Base-by-base conservation (phyloP, 1,140 invertebrate species). In the Melanaphis sacchari region DNA sequence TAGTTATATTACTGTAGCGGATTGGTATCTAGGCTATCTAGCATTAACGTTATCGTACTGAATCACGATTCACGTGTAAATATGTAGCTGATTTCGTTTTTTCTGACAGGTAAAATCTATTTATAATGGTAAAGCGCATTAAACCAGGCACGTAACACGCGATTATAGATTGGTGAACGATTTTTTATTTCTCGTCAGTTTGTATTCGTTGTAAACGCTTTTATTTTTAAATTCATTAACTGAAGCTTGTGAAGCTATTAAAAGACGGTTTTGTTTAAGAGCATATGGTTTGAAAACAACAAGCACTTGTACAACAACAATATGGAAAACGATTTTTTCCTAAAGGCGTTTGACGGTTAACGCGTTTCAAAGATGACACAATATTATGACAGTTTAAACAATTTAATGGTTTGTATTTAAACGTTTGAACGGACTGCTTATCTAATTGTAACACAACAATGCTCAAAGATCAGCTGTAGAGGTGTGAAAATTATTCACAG, bases 101-200 rank as follows among this genome's bases (percentile, higher is more conserved):
- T 89, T 36, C 26, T 46, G n/a, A 3, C 21, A 38, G n/a, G n/a
- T 49, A 36, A 88, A 89, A 90, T 90, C 52, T 90, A 9, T 90
- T 90, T 90, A 90, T 90, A 90, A 90, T 59, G 88, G 40, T 59
- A 21, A 41, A 54, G 31, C 40, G 52, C 52, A 90, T 90, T 90
- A 90, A 40, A 90, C 88, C 22, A 9, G 6, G 24, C 5, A 36
- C 8, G 1, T 5, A 36, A 26, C 49, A 40, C 52, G 52, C 52
- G 24, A 54, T 59, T 38, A n/a, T n/a, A 11, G 43, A 36, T 88
- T 15, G 11, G 11, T 6, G 46, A 18, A 15, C 87, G 21, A 49
- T 88, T 11, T 76, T 76, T 76, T 76, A 46, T 36, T 49, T 2
- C n/a, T 87, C 84, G 41, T 87, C 59, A 76, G 46, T 43, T 87